These are phyloP conservation scores for Labeo calbasu DNA, from an alignment of 2,797 vertebrate genomes.

Conservation along the genomic window DNA sequence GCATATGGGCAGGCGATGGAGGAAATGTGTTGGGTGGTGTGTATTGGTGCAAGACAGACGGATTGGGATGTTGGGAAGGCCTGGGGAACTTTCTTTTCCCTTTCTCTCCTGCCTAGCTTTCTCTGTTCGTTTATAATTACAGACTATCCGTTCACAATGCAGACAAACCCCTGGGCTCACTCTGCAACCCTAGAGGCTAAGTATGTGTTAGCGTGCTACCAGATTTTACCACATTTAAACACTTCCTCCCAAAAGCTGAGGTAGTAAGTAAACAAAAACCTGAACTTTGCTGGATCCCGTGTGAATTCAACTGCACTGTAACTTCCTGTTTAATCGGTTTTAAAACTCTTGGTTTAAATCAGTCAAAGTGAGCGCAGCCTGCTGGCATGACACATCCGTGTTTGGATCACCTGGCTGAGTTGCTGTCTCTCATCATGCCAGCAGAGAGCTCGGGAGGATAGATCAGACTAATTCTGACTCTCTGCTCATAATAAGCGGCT, in stretches of 20 bases:
- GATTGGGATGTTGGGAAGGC: constrained; percentile 59
- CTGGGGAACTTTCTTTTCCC: constrained; percentile 46
- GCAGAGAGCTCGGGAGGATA: constrained; percentile 58
- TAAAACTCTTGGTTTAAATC: constrained; percentile 29
- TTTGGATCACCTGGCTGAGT: constrained; percentile 50
- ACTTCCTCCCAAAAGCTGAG: constrained; percentile 38
- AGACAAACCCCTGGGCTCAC: constrained; percentile 51
- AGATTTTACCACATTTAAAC: constrained; percentile 45
- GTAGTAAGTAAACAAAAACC: constrained; percentile 53
- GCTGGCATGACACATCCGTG: constrained; percentile 37
- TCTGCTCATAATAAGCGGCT: constrained; percentile 71
- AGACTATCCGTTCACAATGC: constrained; percentile 52
- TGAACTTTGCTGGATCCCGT: constrained; percentile 16
- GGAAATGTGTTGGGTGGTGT: constrained; percentile 42
- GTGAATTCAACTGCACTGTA: constrained; percentile 13
- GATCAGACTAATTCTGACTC: constrained; percentile 69
- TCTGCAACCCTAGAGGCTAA: constrained; percentile 51
- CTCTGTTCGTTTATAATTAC: constrained; percentile 54
- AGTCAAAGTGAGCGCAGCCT: constrained; percentile 1
- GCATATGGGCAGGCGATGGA: constrained; percentile 58
- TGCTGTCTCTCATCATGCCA: constrained; percentile 57
- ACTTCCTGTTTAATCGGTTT: constrained; percentile 41
- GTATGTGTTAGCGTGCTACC: constrained; percentile 36
- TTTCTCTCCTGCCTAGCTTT: constrained; percentile 14
- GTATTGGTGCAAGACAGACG: constrained; percentile 68